Evolutionary conservation across 2,797 vertebrate species (phyloP).

Genomic region (Sarcoramphus papa): DNA sequence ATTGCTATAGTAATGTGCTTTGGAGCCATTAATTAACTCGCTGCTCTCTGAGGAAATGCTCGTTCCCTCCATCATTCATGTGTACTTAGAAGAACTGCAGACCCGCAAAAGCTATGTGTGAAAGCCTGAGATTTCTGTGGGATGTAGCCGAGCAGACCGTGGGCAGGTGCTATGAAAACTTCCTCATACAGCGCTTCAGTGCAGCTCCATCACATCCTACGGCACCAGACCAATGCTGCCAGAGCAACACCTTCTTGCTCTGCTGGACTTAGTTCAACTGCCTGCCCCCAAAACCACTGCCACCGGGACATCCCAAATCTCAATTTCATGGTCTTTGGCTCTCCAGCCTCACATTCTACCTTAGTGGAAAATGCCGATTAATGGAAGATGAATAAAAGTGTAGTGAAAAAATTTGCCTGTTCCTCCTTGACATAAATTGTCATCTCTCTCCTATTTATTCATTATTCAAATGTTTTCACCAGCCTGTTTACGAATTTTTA

Average conservation of each 20-base stretch:
- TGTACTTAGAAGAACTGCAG: background rate
- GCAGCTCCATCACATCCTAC: background rate
- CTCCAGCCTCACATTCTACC: background rate
- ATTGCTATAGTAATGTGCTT: background rate
- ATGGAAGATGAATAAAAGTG: background rate
- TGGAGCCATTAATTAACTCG: conserved; percentile 18
- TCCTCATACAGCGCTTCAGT: background rate
- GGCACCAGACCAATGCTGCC: background rate
- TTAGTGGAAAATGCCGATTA: background rate
- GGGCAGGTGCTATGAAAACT: conserved; percentile 51
- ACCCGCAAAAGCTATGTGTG: background rate
- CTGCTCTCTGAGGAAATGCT: background rate
- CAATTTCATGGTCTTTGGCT: background rate
- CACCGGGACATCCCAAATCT: background rate
- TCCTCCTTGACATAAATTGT: background rate
- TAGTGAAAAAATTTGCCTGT: background rate
- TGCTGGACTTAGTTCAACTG: background rate
- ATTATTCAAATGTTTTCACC: background rate
- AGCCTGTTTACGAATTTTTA: background rate
- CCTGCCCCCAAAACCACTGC: background rate
- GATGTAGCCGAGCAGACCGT: background rate
- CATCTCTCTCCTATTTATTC: background rate
- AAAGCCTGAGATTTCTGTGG: conserved; percentile 6
- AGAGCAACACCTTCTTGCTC: background rate
- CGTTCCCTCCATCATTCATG: background rate